Base-by-base conservation (phyloP, 2,888 invertebrate species). In the Rambutsinella grinnellia region DNA sequence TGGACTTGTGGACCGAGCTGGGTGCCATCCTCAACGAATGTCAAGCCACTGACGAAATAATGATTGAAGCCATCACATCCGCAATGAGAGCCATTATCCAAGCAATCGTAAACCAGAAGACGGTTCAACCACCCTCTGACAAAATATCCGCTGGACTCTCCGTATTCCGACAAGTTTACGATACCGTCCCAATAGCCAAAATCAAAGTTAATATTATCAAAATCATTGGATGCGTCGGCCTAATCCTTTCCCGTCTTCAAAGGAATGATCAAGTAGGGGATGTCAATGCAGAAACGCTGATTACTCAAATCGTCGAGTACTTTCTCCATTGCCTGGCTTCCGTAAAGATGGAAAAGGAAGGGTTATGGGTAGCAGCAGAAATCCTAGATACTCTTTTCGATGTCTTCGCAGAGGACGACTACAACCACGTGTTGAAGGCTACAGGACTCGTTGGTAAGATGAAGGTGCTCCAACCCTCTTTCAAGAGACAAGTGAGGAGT, bases 361-460 rank as follows among this genome's bases (percentile, higher is more conserved):
- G 92, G 78, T 89, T 92, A 6, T 92, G 92, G 91, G 90, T 93
- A 3, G 87, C 91, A 44, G 92, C 93, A 0, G 94, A 94, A 87
- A 90, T 92, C 2, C 85, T 93, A 47, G 94, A 94, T 85, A 90
- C 92, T 0, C 85, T 93, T 26, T 92, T 93, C 86, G 94, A 94
- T 85, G 89, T 94, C 81, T 94, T 92, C 86, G 90, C 92, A 0
- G 93, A 93, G 85, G 93, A 94, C 85, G 91, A 92, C 84, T 91
- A 92, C 69, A 91, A 93, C 85, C 85, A 85, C 21, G 86, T 93
- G 72, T 91, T 92, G 0, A 87, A 87, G 76, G 91, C 91, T 85
- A 88, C 93, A 17, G 89, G 90, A 80, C 88, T 93, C 61, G 88
- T 91, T 1, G 89, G 90, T n/a, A 91, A 90, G 84, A 86, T 93